A percentile compares a stretch with the other conserved stretches of the same genome.
phyloP scores from a whole-genome alignment of 2,113 vertebrate species.

The Pseudois nayaur region DNA sequence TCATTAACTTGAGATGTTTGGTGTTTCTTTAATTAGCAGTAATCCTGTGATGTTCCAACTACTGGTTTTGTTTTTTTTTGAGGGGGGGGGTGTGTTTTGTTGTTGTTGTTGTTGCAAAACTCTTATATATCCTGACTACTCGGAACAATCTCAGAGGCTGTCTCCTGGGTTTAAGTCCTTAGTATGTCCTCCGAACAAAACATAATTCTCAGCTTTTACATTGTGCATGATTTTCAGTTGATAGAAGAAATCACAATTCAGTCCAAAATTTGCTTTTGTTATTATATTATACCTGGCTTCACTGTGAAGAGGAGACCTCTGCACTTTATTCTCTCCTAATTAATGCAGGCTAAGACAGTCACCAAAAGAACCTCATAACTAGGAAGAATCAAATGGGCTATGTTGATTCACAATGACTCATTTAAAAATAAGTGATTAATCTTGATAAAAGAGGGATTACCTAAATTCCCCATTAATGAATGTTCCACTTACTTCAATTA shows the following conservation, averaged over 20 bases:
- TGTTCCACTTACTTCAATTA: background rate
- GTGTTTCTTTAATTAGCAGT: background rate
- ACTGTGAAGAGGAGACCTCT: background rate
- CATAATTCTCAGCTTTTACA: background rate
- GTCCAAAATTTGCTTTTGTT: background rate
- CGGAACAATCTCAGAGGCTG: background rate
- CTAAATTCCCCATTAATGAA: background rate
- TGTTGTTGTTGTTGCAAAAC: background rate
- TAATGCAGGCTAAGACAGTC: background rate
- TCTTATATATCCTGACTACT: background rate
- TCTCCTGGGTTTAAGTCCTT: background rate
- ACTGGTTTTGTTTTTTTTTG: background rate
- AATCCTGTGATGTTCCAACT: background rate
- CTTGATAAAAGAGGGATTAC: background rate
- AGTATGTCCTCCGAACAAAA: background rate
- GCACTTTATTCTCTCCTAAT: background rate
- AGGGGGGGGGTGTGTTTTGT: background rate
- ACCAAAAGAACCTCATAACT: background rate
- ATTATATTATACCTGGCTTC: background rate
- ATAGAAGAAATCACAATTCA: background rate
- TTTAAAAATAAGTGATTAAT: conserved; percentile 40
- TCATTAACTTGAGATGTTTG: background rate
- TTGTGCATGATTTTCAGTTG: background rate
- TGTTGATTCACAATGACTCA: background rate
- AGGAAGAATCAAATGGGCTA: background rate